Base-by-base conservation (phyloP, 2,113 vertebrate genomes). In the Clarias magur region DNA sequence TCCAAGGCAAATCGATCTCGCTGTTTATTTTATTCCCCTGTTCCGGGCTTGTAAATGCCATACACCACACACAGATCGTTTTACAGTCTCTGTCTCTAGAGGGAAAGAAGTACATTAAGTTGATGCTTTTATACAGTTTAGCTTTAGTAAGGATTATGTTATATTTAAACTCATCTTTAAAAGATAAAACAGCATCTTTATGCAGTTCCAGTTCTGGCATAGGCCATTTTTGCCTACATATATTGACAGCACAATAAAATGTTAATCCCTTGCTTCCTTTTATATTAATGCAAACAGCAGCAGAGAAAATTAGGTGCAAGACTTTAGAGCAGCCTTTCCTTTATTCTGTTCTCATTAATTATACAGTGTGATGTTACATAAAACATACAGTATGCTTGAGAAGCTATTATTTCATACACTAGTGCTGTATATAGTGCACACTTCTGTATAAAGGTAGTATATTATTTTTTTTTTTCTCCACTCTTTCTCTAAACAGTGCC, bases 1-100 rank as follows among this genome's bases (percentile, higher is more conserved):
- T 57, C 80, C 27, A 53, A 79, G 30, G 54, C 30, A 1, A 11
- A 62, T 48, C 12, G 17, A 81, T 60, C 15, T 15, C 1, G 0
- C 42, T 76, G 42, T 79, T 79, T 23, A 56, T 56, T 16, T 56
- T 16, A 56, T 56, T 54, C 48, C 75, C 75, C 15, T 3, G 0
- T 79, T 79, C 48, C 27, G 12, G 48, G 53, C 25, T 79, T 19
- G 23, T 79, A 27, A 25, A 27, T 79, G 19, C 42, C 57, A 11
- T 57, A 81, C 34, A 62, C n/a, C 57, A 65, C 21, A 82, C 80
- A 82, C 27, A 82, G 11, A 82, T n/a, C 13, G 1, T 79, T 79
- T n/a, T 53, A 76, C 21, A 42, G 12, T 48, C 23, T 27, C 42
- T 27, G 53, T 27, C 48, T 6, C 73, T n/a, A n/a, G 11, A 53